Base-by-base conservation (phyloP, 2,888 invertebrate species). In the Acleris literana region DNA sequence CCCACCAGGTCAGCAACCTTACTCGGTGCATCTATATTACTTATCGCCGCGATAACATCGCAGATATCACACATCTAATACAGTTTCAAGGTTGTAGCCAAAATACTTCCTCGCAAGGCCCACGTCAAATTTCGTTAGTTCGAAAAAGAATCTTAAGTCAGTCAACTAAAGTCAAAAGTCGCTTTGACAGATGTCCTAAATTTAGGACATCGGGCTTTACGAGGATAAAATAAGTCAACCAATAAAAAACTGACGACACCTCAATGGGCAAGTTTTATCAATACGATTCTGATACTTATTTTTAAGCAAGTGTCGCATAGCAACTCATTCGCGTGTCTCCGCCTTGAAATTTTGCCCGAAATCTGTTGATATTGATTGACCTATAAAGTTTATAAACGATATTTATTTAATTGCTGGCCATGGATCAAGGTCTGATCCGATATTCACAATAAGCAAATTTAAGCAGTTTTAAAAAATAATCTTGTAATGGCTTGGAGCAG, bases 1-100 rank as follows among this genome's bases (percentile, higher is more conserved):
- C 86, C 70, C 93, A 90, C 70, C 89, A 88, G 72, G 91, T 91
- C 75, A 82, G 78, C 68, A 25, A 64, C 54, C 17, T 46, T 53
- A 39, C 39, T 39, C 9, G 39, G 39, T 13, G 11, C 39, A 39
- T 39, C 39, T 39, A 39, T 13, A 53, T 61, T 17, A 22, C 3
- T 39, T 39, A 39, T 39, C 39, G 39, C 9, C 13, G 39, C 39
- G 39, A 39, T 39, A 39, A 39, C 39, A 39, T 33, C 33, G 33
- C 33, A 33, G n/a, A n/a, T 46, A 46, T 46, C 5, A 46, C n/a
- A 46, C 17, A 46, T 46, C 3, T 46, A 46, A 7, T 16, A 46
- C n/a, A 17, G 39, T 46, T 46, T 46, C 46, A 46, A 46, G 16
- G 46, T 46, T 39, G 1, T 4, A 39, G 13, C 11, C 33, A 9